Evolutionary conservation across 2,113 vertebrate species (phyloP).

Genomic region (Struthidea cinerea): DNA sequence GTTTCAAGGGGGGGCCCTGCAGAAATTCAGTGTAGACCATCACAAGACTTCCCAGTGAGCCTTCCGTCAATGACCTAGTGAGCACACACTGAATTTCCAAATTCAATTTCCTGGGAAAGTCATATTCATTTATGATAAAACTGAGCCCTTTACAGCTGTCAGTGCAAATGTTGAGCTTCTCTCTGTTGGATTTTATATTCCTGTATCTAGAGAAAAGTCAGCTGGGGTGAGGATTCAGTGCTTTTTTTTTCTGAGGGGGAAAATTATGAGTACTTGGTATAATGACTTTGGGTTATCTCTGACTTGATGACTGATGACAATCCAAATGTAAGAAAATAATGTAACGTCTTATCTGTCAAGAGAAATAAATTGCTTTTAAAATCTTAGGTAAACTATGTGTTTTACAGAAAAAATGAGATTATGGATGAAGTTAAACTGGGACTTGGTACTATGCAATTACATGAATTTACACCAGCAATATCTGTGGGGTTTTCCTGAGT

Average conservation of each 20-base stretch:
- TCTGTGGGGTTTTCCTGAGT: not conserved
- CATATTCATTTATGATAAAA: not conserved
- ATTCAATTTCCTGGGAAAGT: not conserved
- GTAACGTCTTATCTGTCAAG: not conserved
- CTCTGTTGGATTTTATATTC: not conserved
- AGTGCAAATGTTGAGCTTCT: not conserved
- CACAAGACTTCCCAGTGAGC: not conserved
- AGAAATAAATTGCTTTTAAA: not conserved
- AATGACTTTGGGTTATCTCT: not conserved
- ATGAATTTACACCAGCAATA: not conserved
- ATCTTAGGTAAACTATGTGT: not conserved
- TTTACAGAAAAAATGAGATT: slow-evolving; percentile 2
- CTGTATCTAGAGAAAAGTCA: not conserved
- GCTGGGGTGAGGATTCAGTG: not conserved
- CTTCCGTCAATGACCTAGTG: not conserved
- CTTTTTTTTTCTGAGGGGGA: not conserved
- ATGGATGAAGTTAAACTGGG: not conserved
- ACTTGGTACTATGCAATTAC: not conserved
- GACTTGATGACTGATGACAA: slow-evolving; percentile 24
- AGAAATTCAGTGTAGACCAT: not conserved
- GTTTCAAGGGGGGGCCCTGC: not conserved
- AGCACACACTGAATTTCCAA: not conserved
- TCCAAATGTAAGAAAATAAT: slow-evolving; percentile 36
- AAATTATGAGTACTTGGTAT: not conserved
- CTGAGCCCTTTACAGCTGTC: not conserved